These are phyloP conservation scores for Neoaliturus tenellus DNA, from an alignment of 2,888 invertebrate genomes.

Conservation along the genomic window DNA sequence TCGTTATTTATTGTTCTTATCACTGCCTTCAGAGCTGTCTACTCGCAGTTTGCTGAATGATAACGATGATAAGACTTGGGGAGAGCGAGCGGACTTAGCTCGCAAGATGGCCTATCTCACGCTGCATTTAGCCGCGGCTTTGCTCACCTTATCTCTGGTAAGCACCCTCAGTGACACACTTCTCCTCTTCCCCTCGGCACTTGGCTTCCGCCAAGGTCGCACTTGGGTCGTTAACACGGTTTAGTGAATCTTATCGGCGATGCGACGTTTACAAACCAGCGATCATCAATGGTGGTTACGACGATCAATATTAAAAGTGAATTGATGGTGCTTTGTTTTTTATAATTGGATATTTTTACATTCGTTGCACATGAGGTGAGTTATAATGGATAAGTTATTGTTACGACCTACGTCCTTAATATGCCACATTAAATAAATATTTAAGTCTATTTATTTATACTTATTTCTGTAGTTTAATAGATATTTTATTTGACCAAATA, in stretches of 20 bases:
- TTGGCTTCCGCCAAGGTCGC: background rate
- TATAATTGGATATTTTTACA: no score
- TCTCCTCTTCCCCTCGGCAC: background rate
- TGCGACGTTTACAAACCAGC: no score
- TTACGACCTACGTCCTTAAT: no score
- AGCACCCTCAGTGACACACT: background rate
- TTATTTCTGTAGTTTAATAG: no score
- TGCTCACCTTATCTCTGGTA: constrained; percentile 21
- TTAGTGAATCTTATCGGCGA: background rate
- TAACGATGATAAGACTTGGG: background rate
- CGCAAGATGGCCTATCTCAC: constrained; percentile 9
- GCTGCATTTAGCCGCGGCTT: constrained; percentile 5
- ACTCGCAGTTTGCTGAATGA: background rate
- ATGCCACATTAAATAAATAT: no score
- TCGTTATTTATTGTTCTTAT: constrained; percentile 9
- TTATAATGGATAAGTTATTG: no score
- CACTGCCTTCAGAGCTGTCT: background rate
- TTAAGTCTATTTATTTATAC: no score
- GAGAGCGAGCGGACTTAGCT: constrained; percentile 8
- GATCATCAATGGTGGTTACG: no score
- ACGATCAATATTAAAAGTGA: no score
- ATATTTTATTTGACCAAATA: no score
- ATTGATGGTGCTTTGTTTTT: no score
- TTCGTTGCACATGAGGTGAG: no score
- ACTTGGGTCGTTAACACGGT: background rate